phyloP scores from a whole-genome alignment of 2,113 vertebrate species.

The Gymnobelideus leadbeateri region DNA sequence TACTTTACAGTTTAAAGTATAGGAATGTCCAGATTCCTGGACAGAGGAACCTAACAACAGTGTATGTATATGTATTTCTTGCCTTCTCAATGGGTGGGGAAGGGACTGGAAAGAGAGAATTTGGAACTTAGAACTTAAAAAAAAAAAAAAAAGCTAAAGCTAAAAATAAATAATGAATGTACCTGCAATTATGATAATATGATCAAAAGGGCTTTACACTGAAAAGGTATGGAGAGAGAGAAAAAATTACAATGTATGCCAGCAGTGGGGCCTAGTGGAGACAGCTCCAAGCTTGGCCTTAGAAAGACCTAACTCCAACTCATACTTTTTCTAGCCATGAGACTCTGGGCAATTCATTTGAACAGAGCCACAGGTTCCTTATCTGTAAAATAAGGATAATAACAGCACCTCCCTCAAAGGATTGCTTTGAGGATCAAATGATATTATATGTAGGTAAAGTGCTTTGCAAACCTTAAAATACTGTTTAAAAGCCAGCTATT shows the following conservation, averaged over 20 bases:
- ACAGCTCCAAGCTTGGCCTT: not conserved
- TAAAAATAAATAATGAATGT: not conserved
- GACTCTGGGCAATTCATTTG: not conserved
- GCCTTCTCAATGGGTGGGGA: not conserved
- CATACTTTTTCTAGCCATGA: not conserved
- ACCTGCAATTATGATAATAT: not conserved
- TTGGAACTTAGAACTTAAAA: not conserved
- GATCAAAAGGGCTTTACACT: not conserved
- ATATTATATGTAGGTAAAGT: too few relatives aligned
- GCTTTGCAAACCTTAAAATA: too few relatives aligned
- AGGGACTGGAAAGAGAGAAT: not conserved
- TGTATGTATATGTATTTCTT: not conserved
- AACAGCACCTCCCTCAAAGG: too few relatives aligned
- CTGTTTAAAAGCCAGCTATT: too few relatives aligned
- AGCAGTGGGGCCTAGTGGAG: not conserved
- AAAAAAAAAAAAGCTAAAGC: too few relatives aligned
- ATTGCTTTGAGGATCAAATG: too few relatives aligned
- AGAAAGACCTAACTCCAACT: not conserved
- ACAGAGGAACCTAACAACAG: not conserved
- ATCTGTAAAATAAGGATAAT: not conserved
- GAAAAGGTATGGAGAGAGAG: not conserved
- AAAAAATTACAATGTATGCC: not conserved
- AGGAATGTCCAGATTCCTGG: not conserved
- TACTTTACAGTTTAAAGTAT: not conserved
- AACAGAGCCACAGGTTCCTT: not conserved